Evolutionary conservation across 2,888 invertebrate genomes (phyloP).

Genomic region (Hecatera dysodea): DNA sequence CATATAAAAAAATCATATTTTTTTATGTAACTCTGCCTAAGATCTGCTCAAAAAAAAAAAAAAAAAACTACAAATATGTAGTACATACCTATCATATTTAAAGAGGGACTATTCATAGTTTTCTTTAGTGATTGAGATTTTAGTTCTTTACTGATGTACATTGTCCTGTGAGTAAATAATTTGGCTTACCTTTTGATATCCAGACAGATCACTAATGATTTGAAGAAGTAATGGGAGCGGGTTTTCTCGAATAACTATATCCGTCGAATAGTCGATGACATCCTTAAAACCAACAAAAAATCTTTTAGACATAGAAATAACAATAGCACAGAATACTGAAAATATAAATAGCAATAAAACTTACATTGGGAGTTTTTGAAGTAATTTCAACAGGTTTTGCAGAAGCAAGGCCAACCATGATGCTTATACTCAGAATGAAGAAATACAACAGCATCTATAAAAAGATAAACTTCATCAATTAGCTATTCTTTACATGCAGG

Average conservation of each 20-base stretch:
- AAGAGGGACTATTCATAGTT: no score
- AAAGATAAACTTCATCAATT: not conserved
- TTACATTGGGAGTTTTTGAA: slow-evolving; percentile 18
- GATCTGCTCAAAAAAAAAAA: no score
- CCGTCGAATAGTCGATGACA: not conserved
- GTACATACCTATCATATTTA: no score
- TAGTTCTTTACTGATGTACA: no score
- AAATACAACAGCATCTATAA: slow-evolving; percentile 30
- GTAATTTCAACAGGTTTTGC: slow-evolving; percentile 21
- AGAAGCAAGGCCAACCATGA: not conserved
- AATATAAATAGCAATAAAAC: slow-evolving; percentile 26
- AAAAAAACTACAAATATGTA: no score
- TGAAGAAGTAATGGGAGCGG: not conserved
- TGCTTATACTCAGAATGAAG: not conserved
- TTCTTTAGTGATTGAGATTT: no score
- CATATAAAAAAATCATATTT: no score
- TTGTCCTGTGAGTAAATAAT: not conserved
- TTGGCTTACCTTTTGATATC: slow-evolving; percentile 16
- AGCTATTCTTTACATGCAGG: not conserved
- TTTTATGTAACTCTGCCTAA: no score
- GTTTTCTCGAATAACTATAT: not conserved
- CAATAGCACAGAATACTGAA: not conserved
- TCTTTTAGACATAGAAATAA: no score
- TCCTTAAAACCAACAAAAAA: slow-evolving; percentile 20
- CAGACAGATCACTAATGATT: not conserved